Conservation (phyloP, 2,797 vertebrate genomes). For the Astyanax mexicanus region DNA sequence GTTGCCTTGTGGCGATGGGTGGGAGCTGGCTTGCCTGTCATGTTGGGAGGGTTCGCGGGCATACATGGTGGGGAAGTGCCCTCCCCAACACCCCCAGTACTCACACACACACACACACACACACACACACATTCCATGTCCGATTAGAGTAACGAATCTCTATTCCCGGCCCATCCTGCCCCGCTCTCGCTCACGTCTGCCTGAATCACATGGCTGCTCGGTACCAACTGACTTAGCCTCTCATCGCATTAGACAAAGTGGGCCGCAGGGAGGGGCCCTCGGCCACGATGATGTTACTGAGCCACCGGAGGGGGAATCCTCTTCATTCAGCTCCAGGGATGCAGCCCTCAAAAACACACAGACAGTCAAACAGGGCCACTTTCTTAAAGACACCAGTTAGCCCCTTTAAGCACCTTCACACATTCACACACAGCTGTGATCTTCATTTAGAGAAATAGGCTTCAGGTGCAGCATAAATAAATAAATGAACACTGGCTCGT, state of each 20-base stretch:
- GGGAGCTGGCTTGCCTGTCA: conserved; percentile 69
- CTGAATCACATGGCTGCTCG: conserved; percentile 82
- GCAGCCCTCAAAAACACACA: conserved; percentile 20
- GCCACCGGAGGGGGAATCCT: conserved; percentile 48
- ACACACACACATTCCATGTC: conserved; percentile 62
- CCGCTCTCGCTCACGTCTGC: conserved; percentile 81
- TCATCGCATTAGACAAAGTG: conserved; percentile 86
- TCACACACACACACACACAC: conserved; percentile 42
- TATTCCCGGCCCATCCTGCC: conserved; percentile 68
- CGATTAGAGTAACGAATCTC: conserved; percentile 80
- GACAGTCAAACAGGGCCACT: neutral
- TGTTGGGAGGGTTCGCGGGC: conserved; percentile 74
- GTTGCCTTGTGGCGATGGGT: conserved; percentile 83
- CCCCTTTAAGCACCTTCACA: conserved; percentile 7
- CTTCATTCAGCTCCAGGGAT: conserved; percentile 53
- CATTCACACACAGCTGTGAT: neutral
- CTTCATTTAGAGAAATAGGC: conserved; percentile 5
- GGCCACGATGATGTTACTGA: conserved; percentile 74
- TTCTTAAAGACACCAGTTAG: neutral
- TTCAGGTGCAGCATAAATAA: too few relatives aligned
- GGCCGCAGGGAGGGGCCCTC: conserved; percentile 73
- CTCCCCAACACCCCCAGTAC: conserved; percentile 39
- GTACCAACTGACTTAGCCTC: conserved; percentile 82
- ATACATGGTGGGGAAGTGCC: conserved; percentile 61
- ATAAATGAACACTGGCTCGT: conserved; percentile 12